These are phyloP conservation scores for Dicrostonyx torquatus DNA, from an alignment of 2,797 vertebrate genomes.

Conservation along the genomic window DNA sequence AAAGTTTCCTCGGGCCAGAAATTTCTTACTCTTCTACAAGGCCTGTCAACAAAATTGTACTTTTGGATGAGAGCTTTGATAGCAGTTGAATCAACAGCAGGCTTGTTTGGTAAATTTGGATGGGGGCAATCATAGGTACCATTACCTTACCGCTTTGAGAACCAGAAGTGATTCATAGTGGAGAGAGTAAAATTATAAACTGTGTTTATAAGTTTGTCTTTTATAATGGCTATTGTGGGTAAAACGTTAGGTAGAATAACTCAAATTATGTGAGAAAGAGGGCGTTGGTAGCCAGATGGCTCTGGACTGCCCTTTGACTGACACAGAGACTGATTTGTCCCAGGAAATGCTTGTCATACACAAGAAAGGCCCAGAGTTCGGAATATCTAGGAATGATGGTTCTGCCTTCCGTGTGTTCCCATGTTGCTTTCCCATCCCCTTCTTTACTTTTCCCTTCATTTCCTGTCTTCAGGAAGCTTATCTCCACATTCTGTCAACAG, in stretches of 20 bases:
- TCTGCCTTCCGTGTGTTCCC: background rate
- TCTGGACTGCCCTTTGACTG: background rate
- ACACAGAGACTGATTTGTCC: background rate
- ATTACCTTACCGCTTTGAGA: constrained; percentile 20
- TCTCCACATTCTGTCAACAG: background rate
- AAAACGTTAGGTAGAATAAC: background rate
- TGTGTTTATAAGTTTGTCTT: background rate
- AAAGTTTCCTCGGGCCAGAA: background rate
- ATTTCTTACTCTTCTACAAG: constrained; percentile 6
- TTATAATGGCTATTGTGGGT: background rate
- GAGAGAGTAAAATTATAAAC: background rate
- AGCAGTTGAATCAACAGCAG: background rate
- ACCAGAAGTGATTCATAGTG: constrained; percentile 7
- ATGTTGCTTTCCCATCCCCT: background rate
- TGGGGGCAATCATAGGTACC: background rate
- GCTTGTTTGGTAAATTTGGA: background rate
- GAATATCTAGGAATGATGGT: background rate
- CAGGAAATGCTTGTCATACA: background rate
- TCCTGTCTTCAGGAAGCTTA: background rate
- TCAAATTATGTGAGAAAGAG: background rate
- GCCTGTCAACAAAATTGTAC: background rate
- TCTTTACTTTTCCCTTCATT: background rate
- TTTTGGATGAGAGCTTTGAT: background rate
- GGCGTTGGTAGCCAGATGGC: background rate
- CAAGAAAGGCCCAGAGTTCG: background rate